Percentiles rank a stretch among this genome's conserved stretches.
Evolutionary conservation across 1,140 invertebrate genomes (phyloP).

Genomic region (Laupala kohalensis): DNA sequence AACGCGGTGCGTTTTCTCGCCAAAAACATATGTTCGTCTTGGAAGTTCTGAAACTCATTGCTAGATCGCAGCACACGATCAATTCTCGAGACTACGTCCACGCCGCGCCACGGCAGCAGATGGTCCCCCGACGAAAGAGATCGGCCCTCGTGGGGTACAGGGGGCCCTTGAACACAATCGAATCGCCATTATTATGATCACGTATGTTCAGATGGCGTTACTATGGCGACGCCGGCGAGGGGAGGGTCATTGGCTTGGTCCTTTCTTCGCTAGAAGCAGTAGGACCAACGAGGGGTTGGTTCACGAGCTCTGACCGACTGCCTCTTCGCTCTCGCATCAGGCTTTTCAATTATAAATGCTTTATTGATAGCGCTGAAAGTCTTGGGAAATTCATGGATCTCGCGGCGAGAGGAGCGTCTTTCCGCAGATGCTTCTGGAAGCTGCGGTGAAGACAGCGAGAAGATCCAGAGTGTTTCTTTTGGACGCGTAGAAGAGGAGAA

Average conservation of each 20-base stretch:
- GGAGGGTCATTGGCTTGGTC: background rate
- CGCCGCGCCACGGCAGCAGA: background rate
- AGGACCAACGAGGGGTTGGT: too few species aligned
- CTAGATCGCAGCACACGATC: constrained; percentile 1
- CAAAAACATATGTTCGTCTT: background rate
- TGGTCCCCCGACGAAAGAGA: background rate
- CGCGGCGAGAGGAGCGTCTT: background rate
- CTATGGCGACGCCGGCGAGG: background rate
- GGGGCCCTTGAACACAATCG: background rate
- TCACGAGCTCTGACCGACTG: background rate
- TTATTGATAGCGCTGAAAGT: background rate
- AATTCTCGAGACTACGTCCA: background rate
- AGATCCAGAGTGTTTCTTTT: too few species aligned
- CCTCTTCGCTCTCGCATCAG: background rate
- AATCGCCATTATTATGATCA: constrained; percentile 7
- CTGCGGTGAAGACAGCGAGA: too few species aligned
- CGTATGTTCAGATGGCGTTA: constrained; percentile 1
- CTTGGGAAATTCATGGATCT: background rate
- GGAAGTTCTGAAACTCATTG: background rate
- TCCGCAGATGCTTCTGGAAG: too few species aligned
- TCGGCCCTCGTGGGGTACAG: background rate
- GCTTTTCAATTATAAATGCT: background rate
- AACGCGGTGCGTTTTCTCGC: background rate
- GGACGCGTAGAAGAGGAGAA: too few species aligned
- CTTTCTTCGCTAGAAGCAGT: background rate